A percentile compares a stretch with the other conserved stretches of the same genome.
phyloP scores from a whole-genome alignment of 1,140 invertebrate species.

The Hypsibius dujardini region DNA sequence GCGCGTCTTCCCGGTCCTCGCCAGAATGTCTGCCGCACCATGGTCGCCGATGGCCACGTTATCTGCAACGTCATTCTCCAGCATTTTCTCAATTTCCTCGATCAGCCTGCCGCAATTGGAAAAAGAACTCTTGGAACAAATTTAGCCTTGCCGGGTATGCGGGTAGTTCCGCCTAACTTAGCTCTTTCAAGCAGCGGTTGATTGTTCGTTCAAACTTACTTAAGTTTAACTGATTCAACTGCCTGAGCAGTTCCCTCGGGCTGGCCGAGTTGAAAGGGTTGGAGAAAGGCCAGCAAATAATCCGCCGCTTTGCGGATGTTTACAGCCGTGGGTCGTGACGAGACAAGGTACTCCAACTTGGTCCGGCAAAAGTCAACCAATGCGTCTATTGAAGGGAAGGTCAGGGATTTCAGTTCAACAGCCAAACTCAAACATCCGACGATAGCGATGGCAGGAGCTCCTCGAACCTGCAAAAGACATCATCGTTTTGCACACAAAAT shows the following conservation, averaged over 20 bases:
- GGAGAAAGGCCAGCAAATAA: conserved; percentile 15
- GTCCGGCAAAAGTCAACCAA: conserved; percentile 54
- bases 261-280: conserved; percentile 18
- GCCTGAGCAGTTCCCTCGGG: conserved; percentile 20
- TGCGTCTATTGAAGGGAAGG: conserved; percentile 46
- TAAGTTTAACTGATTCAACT: conserved; percentile 18
- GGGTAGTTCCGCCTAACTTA: too few relatives aligned
- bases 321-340: conserved; percentile 86
- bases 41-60: conserved; percentile 64
- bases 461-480: conserved; percentile 41
- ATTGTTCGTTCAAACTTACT: conserved; percentile 7
- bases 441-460: conserved; percentile 80
- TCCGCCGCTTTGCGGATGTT: too few relatives aligned
- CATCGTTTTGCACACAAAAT: too few relatives aligned
- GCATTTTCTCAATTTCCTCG: conserved; percentile 53
- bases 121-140: not conserved
- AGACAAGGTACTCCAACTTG: conserved; percentile 69
- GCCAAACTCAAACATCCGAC: conserved; percentile 78
- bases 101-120: conserved; percentile 45
- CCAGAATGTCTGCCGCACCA: conserved; percentile 58
- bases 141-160: conserved; percentile 22
- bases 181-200: conserved; percentile 19
- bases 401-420: conserved; percentile 51
- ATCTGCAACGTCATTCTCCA: conserved; percentile 61
- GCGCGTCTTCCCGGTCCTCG: conserved; percentile 29